Base-by-base conservation (phyloP, 2,888 invertebrate genomes). In the Harpalus rufipes region DNA sequence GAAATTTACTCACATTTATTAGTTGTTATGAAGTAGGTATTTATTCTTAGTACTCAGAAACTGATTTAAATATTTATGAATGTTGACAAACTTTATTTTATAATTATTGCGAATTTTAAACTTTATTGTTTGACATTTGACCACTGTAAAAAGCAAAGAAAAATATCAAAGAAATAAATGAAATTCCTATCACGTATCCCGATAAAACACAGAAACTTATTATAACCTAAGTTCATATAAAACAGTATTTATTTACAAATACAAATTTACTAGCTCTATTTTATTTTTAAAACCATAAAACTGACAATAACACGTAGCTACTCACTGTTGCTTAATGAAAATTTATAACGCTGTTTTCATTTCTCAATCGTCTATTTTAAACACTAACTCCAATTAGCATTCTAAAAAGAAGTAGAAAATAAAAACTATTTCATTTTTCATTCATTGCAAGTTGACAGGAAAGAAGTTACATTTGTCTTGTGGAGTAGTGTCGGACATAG, bases 231-330 rank as follows among this genome's bases (percentile, higher is more conserved):
- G 44, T 51, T 8, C 44, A 51, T 51, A 51, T 51, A 51, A 51
- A 51, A 51, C 44, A 12, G 12, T 51, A 51, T 51, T 51, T 51
- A 51, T 51, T 51, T 51, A 51, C 12, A 51, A 51, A 51, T 32
- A 32, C 6, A 51, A 51, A 12, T 51, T 51, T 51, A 51, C 12
- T 51, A 51, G 44, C 44, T 51, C 10, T 51, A 12, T 51, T 12
- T 51, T 51, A 51, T 51, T 51, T 51, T 51, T 51, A 51, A 51
- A 51, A 8, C 12, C 44, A 51, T 51, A 51, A 51, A 51, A 51
- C 44, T 51, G 44, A 51, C 5, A 51, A 51, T 51, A 51, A 51
- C 44, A 51, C 10, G 32, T 12, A 51, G 44, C 44, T 51, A 32
- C 44, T 51, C 5, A 51, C 0, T 51, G 44, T 51, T 51, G 44